These are phyloP conservation scores for Ditylenchus dipsaci DNA, from an alignment of 1,140 invertebrate species.

Conservation along the genomic window DNA sequence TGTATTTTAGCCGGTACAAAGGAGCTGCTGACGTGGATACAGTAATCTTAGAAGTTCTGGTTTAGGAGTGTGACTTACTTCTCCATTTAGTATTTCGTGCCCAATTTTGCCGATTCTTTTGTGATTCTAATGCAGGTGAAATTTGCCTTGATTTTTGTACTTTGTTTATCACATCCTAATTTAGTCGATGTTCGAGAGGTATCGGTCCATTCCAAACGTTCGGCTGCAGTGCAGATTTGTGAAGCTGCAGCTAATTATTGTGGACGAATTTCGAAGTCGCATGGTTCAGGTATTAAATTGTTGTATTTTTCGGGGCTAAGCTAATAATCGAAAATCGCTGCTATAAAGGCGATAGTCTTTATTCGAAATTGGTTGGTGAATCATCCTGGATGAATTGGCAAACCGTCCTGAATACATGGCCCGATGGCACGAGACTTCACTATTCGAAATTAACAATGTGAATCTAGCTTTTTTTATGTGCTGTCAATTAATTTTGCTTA, in stretches of 20 bases:
- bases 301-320: background rate
- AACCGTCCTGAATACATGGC: no score
- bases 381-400: no score
- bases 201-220: slow-evolving; percentile 31
- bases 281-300: slow-evolving; percentile 23
- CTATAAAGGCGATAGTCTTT: no score
- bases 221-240: slow-evolving; percentile 36
- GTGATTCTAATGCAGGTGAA: slow-evolving; percentile 35
- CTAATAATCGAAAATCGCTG: no score
- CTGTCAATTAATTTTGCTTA: no score
- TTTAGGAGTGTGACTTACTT: background rate
- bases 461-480: no score
- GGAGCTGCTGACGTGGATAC: slow-evolving; percentile 17
- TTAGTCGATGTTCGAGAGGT: background rate
- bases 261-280: slow-evolving; percentile 41
- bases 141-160: no score
- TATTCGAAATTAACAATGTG: no score
- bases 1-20: slow-evolving; percentile 16
- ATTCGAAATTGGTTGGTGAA: no score
- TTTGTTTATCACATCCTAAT: no score
- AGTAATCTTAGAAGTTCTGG: background rate
- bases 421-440: no score
- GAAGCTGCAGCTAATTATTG: slow-evolving; percentile 38
- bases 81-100: slow-evolving; percentile 26
- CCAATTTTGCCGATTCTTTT: slow-evolving; percentile 45